Conservation (phyloP, 2,113 vertebrate species). For the Eleginops maclovinus region DNA sequence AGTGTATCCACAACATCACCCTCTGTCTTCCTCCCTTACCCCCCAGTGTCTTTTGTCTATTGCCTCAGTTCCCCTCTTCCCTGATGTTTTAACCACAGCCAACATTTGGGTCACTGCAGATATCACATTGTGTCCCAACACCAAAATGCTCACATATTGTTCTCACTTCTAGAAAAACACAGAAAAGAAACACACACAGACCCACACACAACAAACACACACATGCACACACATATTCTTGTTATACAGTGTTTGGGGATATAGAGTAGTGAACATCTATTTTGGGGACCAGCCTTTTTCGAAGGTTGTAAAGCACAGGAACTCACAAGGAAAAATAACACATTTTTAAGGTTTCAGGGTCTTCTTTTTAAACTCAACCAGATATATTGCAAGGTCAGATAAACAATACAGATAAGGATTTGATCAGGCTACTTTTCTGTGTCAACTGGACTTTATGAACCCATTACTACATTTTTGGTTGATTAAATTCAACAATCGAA, state of each 20-base stretch:
- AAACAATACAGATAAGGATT: no score
- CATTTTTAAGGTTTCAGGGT: no score
- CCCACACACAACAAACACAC: background rate
- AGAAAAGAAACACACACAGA: background rate
- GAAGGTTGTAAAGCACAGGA: no score
- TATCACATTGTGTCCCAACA: slow-evolving; percentile 50
- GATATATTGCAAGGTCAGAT: no score
- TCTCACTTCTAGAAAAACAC: slow-evolving; percentile 22
- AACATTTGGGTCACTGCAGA: slow-evolving; percentile 64
- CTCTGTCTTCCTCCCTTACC: slow-evolving; percentile 20
- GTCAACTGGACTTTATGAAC: background rate
- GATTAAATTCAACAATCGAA: background rate
- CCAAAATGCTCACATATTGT: slow-evolving; percentile 54
- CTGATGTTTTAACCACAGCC: slow-evolving; percentile 52
- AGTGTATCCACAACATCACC: slow-evolving; percentile 37
- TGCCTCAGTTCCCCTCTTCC: slow-evolving; percentile 32
- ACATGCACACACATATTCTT: background rate
- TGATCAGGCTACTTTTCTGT: no score
- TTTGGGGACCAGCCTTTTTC: no score
- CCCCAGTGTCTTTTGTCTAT: slow-evolving; percentile 26
- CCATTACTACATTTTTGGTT: no score
- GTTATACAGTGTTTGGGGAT: no score
- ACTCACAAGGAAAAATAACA: no score
- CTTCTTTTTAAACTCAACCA: no score
- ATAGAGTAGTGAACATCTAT: no score